These are phyloP conservation scores for Phalanger gymnotis DNA, from an alignment of 2,797 vertebrate species.

Conservation along the genomic window DNA sequence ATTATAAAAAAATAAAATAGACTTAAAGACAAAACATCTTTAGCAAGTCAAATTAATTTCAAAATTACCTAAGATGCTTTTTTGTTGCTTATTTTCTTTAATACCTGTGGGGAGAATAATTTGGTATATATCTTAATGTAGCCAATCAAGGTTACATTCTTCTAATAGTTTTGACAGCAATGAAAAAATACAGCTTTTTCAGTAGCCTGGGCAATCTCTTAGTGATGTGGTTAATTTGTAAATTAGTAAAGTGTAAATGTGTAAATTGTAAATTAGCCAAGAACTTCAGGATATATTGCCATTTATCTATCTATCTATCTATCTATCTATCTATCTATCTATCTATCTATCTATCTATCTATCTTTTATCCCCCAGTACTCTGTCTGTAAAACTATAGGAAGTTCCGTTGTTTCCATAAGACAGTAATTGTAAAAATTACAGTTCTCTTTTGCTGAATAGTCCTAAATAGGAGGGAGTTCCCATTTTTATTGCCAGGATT, in stretches of 20 bases:
- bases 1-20: neutral
- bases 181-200: neutral
- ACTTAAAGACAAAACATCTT: constrained; percentile 20
- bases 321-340: neutral
- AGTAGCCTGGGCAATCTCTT: neutral
- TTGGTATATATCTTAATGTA: constrained; percentile 16
- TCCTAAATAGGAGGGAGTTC: constrained; percentile 72
- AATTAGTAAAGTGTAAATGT: too few species aligned
- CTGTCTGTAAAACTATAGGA: constrained; percentile 59
- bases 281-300: constrained; percentile 48
- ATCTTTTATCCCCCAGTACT: neutral
- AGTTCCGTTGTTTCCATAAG: constrained; percentile 69
- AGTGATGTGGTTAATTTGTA: neutral
- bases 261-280: too few species aligned
- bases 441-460: constrained; percentile 71
- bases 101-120: neutral
- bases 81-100: constrained; percentile 44
- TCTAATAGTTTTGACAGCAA: constrained; percentile 25
- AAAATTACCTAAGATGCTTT: constrained; percentile 24
- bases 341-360: neutral
- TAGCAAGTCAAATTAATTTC: neutral
- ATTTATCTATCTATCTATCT: constrained; percentile 18
- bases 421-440: constrained; percentile 74
- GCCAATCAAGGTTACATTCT: neutral
- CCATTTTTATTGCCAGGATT: constrained; percentile 72